Evolutionary conservation across 2,797 vertebrate species (phyloP).

Genomic region (Champsocephalus gunnari): DNA sequence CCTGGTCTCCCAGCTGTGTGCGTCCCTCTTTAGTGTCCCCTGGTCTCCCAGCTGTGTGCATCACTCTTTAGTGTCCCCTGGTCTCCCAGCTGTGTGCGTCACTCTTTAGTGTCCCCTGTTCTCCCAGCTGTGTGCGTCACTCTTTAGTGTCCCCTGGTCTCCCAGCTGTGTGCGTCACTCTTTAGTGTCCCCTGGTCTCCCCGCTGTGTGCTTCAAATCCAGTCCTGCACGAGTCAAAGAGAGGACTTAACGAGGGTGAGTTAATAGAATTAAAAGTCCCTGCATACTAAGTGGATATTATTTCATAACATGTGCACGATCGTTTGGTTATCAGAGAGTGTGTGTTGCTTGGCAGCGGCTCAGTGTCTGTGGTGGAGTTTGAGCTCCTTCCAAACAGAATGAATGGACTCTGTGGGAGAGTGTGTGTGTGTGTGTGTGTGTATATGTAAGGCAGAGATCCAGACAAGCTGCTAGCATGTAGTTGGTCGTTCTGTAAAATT

Average conservation of each 20-base stretch:
- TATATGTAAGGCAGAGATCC: constrained; percentile 64
- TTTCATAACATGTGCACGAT: constrained; percentile 48
- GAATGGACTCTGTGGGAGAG: constrained; percentile 72
- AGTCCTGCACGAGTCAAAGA: background rate
- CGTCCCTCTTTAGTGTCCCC: too few species aligned
- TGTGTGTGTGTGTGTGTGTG: too few species aligned
- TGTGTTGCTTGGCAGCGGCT: constrained; percentile 48
- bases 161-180: too few species aligned
- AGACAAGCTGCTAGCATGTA: constrained; percentile 74
- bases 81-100: too few species aligned
- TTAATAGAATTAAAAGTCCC: constrained; percentile 14
- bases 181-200: too few species aligned
- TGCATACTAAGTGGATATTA: background rate
- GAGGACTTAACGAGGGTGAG: background rate
- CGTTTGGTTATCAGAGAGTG: constrained; percentile 40
- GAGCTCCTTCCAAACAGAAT: constrained; percentile 72
- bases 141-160: too few species aligned
- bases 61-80: too few species aligned
- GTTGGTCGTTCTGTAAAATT: constrained; percentile 52
- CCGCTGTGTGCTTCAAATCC: background rate
- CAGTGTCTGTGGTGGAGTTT: constrained; percentile 50
- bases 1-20: too few species aligned
- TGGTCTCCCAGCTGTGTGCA: too few species aligned
- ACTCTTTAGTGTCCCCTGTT: too few species aligned
- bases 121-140: too few species aligned